Evolutionary conservation across 2,797 vertebrate species (phyloP).

Genomic region (Enteromius viviparus): DNA sequence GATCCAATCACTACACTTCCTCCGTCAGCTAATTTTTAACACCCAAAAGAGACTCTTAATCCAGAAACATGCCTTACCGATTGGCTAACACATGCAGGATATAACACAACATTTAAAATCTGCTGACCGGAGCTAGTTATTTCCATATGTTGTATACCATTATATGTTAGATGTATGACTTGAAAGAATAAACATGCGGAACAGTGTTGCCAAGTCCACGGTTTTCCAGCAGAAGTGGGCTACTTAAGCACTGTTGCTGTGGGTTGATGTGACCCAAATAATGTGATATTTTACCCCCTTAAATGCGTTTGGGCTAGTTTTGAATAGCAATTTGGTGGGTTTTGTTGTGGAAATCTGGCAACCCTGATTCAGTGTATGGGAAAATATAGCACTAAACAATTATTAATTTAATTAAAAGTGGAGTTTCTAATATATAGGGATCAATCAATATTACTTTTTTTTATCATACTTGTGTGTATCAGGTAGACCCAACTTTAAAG

Average conservation of each 20-base stretch:
- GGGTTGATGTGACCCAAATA: background rate
- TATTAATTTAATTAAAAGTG: background rate
- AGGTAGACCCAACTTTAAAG: background rate
- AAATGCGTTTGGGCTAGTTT: background rate
- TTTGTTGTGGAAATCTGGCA: background rate
- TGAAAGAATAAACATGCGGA: background rate
- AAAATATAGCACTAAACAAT: background rate
- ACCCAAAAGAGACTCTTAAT: constrained; percentile 68
- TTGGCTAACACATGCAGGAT: constrained; percentile 80
- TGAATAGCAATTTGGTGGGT: background rate
- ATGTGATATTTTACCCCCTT: background rate
- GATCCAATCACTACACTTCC: constrained; percentile 74
- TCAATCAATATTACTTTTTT: background rate
- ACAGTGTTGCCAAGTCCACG: background rate
- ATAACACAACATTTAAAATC: constrained; percentile 80
- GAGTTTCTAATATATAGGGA: background rate
- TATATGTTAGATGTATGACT: background rate
- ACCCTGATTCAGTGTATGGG: background rate
- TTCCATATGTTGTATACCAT: background rate
- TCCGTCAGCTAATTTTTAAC: constrained; percentile 75
- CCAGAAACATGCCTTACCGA: constrained; percentile 80
- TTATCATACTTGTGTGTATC: background rate
- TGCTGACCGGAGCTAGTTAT: constrained; percentile 50
- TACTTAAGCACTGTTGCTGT: background rate
- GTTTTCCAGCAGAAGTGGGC: background rate